Conservation (phyloP, 2,888 invertebrate species). For the Philaethria dido region DNA sequence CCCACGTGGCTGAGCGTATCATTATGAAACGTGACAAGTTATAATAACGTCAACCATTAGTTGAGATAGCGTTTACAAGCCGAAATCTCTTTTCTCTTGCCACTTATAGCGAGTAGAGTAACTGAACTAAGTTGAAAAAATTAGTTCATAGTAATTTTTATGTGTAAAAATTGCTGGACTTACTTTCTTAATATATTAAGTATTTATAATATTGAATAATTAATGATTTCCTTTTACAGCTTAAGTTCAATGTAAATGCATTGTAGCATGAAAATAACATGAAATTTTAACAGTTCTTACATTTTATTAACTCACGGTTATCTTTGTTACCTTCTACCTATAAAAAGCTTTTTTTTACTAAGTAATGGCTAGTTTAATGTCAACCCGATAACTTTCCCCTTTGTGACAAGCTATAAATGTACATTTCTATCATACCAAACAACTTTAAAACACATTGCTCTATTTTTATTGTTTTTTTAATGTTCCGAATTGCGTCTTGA, state of each 20-base stretch:
- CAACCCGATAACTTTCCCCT: conserved; percentile 17
- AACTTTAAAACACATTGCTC: conserved; percentile 20
- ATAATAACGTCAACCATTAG: conserved; percentile 35
- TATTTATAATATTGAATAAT: conserved; percentile 46
- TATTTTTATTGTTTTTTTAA: conserved; percentile 36
- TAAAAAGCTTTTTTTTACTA: conserved; percentile 10
- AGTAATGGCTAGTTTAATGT: conserved; percentile 23
- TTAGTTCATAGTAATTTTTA: not conserved
- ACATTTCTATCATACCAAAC: conserved; percentile 2
- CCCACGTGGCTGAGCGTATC: conserved; percentile 58
- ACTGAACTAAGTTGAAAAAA: not conserved
- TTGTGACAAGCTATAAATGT: conserved; percentile 7
- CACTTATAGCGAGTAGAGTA: not conserved
- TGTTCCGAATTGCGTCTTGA: conserved; percentile 47
- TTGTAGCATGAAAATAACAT: conserved; percentile 33
- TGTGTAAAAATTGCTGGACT: too few species aligned
- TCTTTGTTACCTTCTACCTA: conserved; percentile 6
- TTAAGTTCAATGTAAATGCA: conserved; percentile 37
- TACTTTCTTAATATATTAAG: not conserved
- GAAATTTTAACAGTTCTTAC: conserved; percentile 21
- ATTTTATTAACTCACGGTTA: conserved; percentile 11
- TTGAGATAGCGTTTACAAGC: conserved; percentile 27
- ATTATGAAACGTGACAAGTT: conserved; percentile 40
- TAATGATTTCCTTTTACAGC: conserved; percentile 38
- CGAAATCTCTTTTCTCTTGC: conserved; percentile 6